phyloP scores from a whole-genome alignment of 2,888 invertebrate species.

The Microchrysa polita region DNA sequence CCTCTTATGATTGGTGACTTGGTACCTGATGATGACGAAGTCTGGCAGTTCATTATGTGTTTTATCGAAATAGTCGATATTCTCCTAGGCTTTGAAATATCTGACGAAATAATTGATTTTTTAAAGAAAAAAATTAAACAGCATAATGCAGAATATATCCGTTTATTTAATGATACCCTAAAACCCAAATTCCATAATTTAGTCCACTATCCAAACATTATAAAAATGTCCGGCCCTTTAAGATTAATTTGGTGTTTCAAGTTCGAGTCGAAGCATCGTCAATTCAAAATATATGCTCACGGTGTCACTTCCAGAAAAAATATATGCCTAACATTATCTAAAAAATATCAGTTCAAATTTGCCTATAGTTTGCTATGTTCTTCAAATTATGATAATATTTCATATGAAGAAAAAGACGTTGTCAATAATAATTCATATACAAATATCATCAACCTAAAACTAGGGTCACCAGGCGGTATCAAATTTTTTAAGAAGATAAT shows the following conservation, averaged over 20 bases:
- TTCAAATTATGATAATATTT: too few species aligned
- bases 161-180: constrained; percentile 52
- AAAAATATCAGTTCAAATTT: too few species aligned
- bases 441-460: too few species aligned
- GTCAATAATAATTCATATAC: too few species aligned
- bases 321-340: too few species aligned
- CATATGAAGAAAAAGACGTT: too few species aligned
- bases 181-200: constrained; percentile 53
- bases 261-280: constrained; percentile 52
- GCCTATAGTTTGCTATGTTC: too few species aligned
- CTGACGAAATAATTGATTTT: constrained; percentile 41
- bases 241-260: constrained; percentile 50
- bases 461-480: too few species aligned
- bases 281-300: constrained; percentile 52
- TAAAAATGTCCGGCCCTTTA: constrained; percentile 50
- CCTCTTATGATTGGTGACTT: constrained; percentile 53
- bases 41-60: constrained; percentile 52
- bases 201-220: constrained; percentile 51
- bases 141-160: constrained; percentile 48
- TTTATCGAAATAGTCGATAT: constrained; percentile 53
- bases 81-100: constrained; percentile 47
- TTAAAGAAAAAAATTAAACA: constrained; percentile 44
- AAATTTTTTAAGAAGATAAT: too few species aligned
- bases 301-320: constrained; percentile 53
- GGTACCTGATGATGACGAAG: constrained; percentile 51